Base-by-base conservation (phyloP, 23 tunicate species). In the Clavelina lepadiformis region DNA sequence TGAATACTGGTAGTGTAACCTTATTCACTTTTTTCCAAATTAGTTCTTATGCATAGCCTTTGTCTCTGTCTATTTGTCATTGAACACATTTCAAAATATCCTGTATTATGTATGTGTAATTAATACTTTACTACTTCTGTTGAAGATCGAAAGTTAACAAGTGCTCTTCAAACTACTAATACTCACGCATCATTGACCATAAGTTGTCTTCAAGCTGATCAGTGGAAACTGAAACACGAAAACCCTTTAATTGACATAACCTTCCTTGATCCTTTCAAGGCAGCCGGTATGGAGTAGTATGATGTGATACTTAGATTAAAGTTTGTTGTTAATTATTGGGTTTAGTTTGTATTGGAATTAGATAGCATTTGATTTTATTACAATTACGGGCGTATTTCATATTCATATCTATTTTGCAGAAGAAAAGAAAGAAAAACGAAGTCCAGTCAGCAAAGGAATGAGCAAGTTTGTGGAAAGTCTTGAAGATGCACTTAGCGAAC, bases 401-500 rank as follows among this genome's bases (percentile, higher is more conserved):
- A n/a, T n/a, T n/a, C n/a, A n/a, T n/a, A n/a, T n/a, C n/a, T n/a
- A n/a, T n/a, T n/a, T n/a, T n/a, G n/a, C n/a, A n/a, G n/a, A n/a
- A 41, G 49, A 41, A 8, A 8, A 15, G 13, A 15, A 41, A 41
- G 49, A 15, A 15, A 15, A 41, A 35, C 15, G 13, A 15, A 34
- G 25, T 50, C 21, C 55, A 52, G 46, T 20, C 29, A 38, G 46
- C 19, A 58, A 53, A 11, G 61, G 61, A 24, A 47, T 75, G 3
- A 54, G 65, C 15, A 33, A 63, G 18, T 75, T 75, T 54, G 46
- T 56, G 4, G 61, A 44, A 7, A 54, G 31, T 20, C 46, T 75
- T 31, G 81, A 75, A 75, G 81, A 75, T 24, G 28, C 44, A 5
- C 53, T 75, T 3, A 64, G 50, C 6, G 67, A 75, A 35, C 73